Evolutionary conservation across 2,888 invertebrate genomes (phyloP), one percentile per base, ranked within the genome.

Genomic region (Cybosia mesomella): DNA sequence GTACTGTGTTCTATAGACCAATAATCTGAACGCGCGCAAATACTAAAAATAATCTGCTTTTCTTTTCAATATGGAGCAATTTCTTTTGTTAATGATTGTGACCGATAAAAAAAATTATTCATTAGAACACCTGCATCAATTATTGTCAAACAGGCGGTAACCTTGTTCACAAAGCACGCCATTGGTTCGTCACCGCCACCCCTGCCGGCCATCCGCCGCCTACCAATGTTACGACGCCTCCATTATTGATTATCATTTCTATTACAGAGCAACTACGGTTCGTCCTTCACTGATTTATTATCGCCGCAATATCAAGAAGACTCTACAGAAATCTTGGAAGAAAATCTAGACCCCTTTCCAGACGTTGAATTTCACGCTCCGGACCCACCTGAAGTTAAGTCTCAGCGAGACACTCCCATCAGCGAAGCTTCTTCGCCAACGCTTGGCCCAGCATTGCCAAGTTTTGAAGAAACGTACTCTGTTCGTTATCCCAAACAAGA

Each of bases 381-480:
- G 22, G 78, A 92, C 65, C 91, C 89, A 54, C 91, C 89, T 66
- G 95, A 94, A 87, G 76, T 91, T 53, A 95, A 95, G 82, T 91
- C 92, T 58, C 93, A 93, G 60, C 88, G 93, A 21, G 83, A 89
- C 28, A 93, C 93, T 57, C 92, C 94, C 61, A 86, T 93, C 71
- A 95, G 95, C 80, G 94, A 91, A 77, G 89, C 93, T 54, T 90
- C 92, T 54, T 95, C 95, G 68, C 94, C 93, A 21, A 93, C 88
- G 18, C 89, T 90, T 24, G 96, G 96, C 80, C 96, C 96, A 59
- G 96, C 97, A 60, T 92, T 98, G 85, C 98, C 98, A 75, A 98
- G 98, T 93, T 98, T 98, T 94, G 97, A 98, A 95, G 98, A 98
- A 93, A 98, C 98, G 36, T 98, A 98, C 91, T 97, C 97, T 70